phyloP scores from a whole-genome alignment of 2,113 vertebrate genomes.

The Bufo gargarizans region DNA sequence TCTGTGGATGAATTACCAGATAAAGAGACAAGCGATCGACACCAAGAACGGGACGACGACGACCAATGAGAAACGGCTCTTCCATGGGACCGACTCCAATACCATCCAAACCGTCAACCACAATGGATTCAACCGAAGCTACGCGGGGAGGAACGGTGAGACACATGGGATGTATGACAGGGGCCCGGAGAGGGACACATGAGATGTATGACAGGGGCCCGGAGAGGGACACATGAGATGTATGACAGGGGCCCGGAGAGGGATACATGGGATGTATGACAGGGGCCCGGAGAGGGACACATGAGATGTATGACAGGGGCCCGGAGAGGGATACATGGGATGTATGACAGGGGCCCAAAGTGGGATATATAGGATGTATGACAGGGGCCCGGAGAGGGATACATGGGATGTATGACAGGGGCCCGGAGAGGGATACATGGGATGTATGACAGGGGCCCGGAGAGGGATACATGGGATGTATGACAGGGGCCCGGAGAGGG shows the following conservation, averaged over 20 bases:
- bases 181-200: too few species aligned
- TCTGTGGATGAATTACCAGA: slow-evolving; percentile 85
- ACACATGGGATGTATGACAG: not conserved
- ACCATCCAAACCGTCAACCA: slow-evolving; percentile 72
- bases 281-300: not conserved
- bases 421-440: not conserved
- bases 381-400: not conserved
- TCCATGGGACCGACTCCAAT: slow-evolving; percentile 77
- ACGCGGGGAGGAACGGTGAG: slow-evolving; percentile 84
- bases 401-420: not conserved
- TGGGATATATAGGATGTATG: not conserved
- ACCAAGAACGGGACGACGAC: slow-evolving; percentile 72
- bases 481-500: not conserved
- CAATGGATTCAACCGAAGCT: slow-evolving; percentile 86
- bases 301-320: not conserved
- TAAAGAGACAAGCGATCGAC: slow-evolving; percentile 79
- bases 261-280: not conserved
- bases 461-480: not conserved
- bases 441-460: not conserved
- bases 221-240: not conserved
- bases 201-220: not conserved
- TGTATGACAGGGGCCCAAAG: not conserved
- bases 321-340: not conserved
- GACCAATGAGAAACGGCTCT: slow-evolving; percentile 80
- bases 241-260: not conserved